Evolutionary conservation across 2,113 vertebrate genomes (phyloP).

Genomic region (Pongo pygmaeus): DNA sequence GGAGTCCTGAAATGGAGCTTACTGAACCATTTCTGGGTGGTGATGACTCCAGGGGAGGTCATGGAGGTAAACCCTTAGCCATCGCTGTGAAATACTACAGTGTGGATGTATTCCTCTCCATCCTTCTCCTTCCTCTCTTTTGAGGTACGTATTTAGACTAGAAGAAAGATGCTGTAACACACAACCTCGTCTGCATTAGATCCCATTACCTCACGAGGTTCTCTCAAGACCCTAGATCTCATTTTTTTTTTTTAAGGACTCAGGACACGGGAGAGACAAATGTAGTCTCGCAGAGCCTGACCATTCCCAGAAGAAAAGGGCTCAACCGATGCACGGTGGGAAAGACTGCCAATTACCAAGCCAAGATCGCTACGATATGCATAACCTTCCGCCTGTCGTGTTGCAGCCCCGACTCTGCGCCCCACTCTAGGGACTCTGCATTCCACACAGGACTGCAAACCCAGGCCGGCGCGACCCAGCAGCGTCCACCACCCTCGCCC

Average conservation of each 20-base stretch:
- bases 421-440: not conserved
- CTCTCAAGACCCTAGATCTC: not conserved
- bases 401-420: not conserved
- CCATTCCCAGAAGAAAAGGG: not conserved
- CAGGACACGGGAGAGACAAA: not conserved
- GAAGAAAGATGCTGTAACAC: not conserved
- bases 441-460: not conserved
- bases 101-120: not conserved
- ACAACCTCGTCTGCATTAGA: not conserved
- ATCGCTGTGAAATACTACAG: slow-evolving; percentile 36
- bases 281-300: not conserved
- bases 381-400: not conserved
- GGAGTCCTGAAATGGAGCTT: not conserved
- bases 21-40: not conserved
- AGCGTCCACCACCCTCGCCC: not conserved
- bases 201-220: not conserved
- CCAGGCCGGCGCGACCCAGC: not conserved
- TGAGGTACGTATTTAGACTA: not conserved
- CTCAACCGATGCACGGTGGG: not conserved
- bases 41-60: not conserved
- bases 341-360: not conserved
- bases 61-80: not conserved
- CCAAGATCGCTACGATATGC: not conserved
- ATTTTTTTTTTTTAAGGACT: not conserved
- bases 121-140: not conserved